Percentiles rank a stretch among this genome's conserved stretches.
These are phyloP conservation scores for Sclerurus mexicanus DNA, from an alignment of 2,113 vertebrate species.

Conservation along the genomic window DNA sequence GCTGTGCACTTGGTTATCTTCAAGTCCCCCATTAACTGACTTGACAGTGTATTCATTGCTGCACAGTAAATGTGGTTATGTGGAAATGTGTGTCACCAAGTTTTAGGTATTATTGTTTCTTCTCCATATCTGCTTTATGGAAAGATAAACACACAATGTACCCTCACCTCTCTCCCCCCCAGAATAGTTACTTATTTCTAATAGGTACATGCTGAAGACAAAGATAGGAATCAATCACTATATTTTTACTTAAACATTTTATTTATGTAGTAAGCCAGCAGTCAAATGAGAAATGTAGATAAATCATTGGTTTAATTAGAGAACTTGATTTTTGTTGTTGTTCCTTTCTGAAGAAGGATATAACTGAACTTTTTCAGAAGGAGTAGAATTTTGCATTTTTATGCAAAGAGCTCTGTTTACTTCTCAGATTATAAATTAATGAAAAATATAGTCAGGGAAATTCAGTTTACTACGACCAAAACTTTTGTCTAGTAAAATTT, in stretches of 20 bases:
- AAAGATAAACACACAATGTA: background rate
- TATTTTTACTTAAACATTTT: slow-evolving; percentile 5
- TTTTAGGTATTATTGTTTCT: background rate
- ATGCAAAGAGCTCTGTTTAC: background rate
- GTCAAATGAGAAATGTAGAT: background rate
- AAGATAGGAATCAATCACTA: background rate
- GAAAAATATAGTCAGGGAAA: background rate
- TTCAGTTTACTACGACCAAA: background rate
- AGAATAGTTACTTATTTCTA: background rate
- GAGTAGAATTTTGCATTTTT: background rate
- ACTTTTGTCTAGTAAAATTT: background rate
- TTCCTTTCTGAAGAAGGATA: background rate
- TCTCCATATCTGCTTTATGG: background rate
- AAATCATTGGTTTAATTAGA: background rate
- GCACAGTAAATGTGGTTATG: fast-evolving
- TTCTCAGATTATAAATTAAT: background rate
- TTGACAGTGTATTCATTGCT: background rate
- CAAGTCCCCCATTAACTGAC: background rate
- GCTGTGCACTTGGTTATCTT: background rate
- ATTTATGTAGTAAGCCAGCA: background rate
- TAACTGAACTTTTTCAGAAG: background rate
- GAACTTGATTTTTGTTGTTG: background rate
- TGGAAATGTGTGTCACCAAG: background rate
- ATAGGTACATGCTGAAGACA: background rate
- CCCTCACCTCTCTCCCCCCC: background rate